Percentiles rank a stretch among this genome's conserved stretches.
Conservation (phyloP, 1,140 invertebrate genomes). For the Phortica variegata region DNA sequence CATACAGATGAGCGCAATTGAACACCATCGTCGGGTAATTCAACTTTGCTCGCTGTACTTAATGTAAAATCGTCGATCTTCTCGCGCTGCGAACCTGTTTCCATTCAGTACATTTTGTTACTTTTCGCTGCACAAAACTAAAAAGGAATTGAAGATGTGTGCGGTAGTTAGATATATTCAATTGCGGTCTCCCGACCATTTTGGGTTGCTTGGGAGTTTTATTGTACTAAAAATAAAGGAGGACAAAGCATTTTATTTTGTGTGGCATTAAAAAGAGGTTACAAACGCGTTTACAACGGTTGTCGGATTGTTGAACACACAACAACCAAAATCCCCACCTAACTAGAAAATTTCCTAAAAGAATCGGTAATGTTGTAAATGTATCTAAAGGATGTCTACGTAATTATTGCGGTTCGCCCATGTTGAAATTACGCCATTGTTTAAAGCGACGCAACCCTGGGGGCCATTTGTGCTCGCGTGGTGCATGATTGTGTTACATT, state of each 20-base stretch:
- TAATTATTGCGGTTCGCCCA: conserved; percentile 21
- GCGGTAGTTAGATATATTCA: no score
- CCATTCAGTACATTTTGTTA: conserved; percentile 57
- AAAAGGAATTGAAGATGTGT: no score
- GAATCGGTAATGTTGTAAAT: conserved; percentile 8
- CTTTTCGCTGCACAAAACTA: conserved; percentile 49
- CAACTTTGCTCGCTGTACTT: conserved; percentile 18
- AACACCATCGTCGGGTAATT: not conserved
- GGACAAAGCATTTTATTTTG: no score
- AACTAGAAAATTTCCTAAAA: no score
- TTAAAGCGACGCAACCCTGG: conserved; percentile 39
- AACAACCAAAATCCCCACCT: not conserved
- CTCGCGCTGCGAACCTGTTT: conserved; percentile 46
- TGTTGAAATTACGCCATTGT: not conserved
- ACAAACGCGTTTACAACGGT: no score
- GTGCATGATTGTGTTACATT: conserved; percentile 57
- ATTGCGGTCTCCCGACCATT: no score
- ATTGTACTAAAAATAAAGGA: no score
- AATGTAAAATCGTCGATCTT: conserved; percentile 49
- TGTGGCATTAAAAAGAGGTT: no score
- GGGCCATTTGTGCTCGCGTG: conserved; percentile 46
- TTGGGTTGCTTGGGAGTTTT: no score
- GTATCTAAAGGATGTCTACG: no score
- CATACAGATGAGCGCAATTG: no score
- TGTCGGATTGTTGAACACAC: no score